These are phyloP conservation scores for Euclidia mi DNA, from an alignment of 2,888 invertebrate species.

Conservation along the genomic window DNA sequence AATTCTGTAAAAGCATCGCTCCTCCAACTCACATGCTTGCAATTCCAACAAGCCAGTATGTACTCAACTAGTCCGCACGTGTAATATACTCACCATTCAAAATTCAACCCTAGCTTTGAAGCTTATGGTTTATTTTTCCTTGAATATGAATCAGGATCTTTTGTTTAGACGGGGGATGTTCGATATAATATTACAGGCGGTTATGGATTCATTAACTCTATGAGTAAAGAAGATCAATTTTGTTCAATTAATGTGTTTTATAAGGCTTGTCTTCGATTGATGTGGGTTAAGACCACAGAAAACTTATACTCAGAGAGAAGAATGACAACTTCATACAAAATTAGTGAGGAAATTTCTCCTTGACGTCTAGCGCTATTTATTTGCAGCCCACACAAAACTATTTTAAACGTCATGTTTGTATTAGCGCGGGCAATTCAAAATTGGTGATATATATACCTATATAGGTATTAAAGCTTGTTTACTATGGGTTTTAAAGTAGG, in stretches of 20 bases:
- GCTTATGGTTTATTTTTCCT: slow-evolving; percentile 32
- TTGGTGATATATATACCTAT: too few relatives aligned
- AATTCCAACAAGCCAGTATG: slow-evolving; percentile 57
- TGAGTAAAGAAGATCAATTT: slow-evolving; percentile 39
- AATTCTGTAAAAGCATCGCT: slow-evolving; percentile 68
- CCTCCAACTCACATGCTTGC: slow-evolving; percentile 55
- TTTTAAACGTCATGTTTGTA: too few relatives aligned
- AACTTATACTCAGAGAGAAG: too few relatives aligned
- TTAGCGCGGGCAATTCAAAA: too few relatives aligned
- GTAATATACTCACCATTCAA: slow-evolving; percentile 10
- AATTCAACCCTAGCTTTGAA: slow-evolving; percentile 17
- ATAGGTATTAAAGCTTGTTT: too few relatives aligned
- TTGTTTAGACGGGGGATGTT: slow-evolving; percentile 31
- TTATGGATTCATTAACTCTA: slow-evolving; percentile 36
- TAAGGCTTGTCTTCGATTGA: slow-evolving; percentile 10
- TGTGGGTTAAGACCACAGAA: too few relatives aligned
- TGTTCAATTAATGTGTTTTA: slow-evolving; percentile 37
- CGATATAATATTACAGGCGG: slow-evolving; percentile 33
- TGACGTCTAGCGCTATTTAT: too few relatives aligned
- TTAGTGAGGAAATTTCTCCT: too few relatives aligned
- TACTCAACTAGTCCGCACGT: slow-evolving; percentile 43
- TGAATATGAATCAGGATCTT: slow-evolving; percentile 25
- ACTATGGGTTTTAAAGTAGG: too few relatives aligned
- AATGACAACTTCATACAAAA: too few relatives aligned
- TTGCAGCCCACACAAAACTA: too few relatives aligned